phyloP scores from a whole-genome alignment of 2,888 invertebrate species.

The Julus scandinavius region DNA sequence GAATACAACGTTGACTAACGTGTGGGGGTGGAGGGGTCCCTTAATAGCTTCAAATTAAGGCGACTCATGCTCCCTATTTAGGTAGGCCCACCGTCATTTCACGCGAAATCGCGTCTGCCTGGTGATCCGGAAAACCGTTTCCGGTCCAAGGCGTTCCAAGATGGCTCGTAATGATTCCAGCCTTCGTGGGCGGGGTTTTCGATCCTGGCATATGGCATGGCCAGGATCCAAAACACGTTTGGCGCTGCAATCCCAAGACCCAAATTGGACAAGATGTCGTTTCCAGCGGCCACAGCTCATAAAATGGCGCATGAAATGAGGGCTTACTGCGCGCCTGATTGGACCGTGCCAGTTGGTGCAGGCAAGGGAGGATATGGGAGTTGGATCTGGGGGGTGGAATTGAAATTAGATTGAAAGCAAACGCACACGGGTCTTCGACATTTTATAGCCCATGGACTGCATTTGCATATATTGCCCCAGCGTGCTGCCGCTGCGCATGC shows the following conservation, averaged over 20 bases:
- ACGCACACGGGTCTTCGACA: slow-evolving; percentile 20
- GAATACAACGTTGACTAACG: background rate
- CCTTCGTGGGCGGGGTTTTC: background rate
- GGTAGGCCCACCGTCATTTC: background rate
- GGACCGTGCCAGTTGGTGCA: background rate
- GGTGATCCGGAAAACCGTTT: slow-evolving; percentile 29
- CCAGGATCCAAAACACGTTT: slow-evolving; percentile 2
- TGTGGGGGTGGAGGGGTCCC: background rate
- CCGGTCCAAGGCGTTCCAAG: slow-evolving; percentile 9
- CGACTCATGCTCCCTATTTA: background rate
- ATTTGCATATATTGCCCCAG: slow-evolving; percentile 39
- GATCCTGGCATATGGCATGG: background rate
- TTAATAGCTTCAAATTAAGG: background rate
- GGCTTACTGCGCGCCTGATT: slow-evolving; percentile 9
- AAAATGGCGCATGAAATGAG: slow-evolving; percentile 22
- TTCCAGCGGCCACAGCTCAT: slow-evolving; percentile 14
- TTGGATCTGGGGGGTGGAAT: background rate
- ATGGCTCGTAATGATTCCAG: background rate
- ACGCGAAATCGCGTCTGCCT: slow-evolving; percentile 11
- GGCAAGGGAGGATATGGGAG: background rate
- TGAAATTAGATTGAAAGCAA: slow-evolving; percentile 35
- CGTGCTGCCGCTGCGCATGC: slow-evolving; percentile 13
- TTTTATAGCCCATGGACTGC: slow-evolving; percentile 29
- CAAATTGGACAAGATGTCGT: slow-evolving; percentile 35
- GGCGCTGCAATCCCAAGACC: background rate